phyloP scores from a whole-genome alignment of 1,140 invertebrate species.

The Hormaphis cornu region DNA sequence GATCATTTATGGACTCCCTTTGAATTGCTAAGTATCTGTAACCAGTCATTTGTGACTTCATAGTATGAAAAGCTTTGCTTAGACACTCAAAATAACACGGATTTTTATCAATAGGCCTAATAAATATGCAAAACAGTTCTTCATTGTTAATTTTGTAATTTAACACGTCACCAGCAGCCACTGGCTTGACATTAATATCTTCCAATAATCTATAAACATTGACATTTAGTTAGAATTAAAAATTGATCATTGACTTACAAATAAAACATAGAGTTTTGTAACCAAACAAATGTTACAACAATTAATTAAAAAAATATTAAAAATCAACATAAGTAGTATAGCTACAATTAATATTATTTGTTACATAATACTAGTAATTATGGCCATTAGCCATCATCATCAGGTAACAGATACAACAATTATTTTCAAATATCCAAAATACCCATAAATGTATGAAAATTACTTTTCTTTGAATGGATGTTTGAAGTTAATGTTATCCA shows the following conservation, averaged over 20 bases:
- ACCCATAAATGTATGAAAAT: background rate
- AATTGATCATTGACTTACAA: too few species aligned
- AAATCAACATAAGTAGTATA: too few species aligned
- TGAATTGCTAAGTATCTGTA: background rate
- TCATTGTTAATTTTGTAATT: background rate
- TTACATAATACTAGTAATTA: too few species aligned
- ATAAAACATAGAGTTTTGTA: too few species aligned
- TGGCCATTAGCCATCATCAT: too few species aligned
- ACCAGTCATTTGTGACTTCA: background rate
- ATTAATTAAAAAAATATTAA: too few species aligned
- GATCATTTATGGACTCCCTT: too few species aligned
- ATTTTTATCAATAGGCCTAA: background rate
- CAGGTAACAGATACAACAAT: too few species aligned
- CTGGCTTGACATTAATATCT: conserved; percentile 9
- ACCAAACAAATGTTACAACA: too few species aligned
- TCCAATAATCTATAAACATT: background rate
- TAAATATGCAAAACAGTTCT: background rate
- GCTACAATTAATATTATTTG: too few species aligned
- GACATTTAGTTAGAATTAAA: background rate
- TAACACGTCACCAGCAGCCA: background rate
- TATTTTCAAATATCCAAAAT: too few species aligned
- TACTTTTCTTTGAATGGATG: conserved; percentile 9
- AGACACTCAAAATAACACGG: background rate
- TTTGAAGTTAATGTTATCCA: background rate
- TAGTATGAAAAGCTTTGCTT: background rate